Base-by-base conservation (phyloP, 2,888 invertebrate species). In the Tiphia femorata region DNA sequence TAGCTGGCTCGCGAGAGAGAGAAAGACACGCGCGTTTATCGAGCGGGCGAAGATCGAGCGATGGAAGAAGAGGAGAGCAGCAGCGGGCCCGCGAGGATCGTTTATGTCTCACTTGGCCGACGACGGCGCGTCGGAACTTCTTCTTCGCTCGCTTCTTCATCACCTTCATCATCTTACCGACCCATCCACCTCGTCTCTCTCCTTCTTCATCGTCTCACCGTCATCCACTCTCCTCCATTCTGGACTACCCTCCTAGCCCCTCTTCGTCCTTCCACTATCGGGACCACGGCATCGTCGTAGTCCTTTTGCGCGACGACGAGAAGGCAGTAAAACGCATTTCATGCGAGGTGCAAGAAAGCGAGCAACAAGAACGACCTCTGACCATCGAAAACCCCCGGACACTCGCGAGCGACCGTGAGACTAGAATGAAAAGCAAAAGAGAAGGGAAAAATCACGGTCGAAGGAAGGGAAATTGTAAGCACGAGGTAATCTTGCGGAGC, bases 291-390 rank as follows among this genome's bases (percentile, higher is more conserved):
- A n/a, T n/a, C n/a, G n/a, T n/a, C n/a, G n/a, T n/a, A 33, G 33
- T 54, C 56, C 35, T 37, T 58, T 49, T 53, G 43, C 40, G 38
- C 12, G 12, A 14, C 33, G 44, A 49, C 52, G 62, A 52, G 49
- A 41, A 52, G 62, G 68, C 68, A 67, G 64, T 68, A 68, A 67
- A 67, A 68, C 68, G 67, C 68, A 67, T 67, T 67, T 67, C 64
- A 62, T 57, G 64, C 56, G 58, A 59, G 64, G 49, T 49, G 42
- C 47, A 54, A 27, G 49, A 64, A 58, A 58, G 53, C 38, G 55
- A 49, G 53, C 51, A 61, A 54, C 57, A 48, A 50, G 57, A 56
- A 25, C 35, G 44, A 37, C 40, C 42, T 49, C 35, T 37, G 49
- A 38, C 51, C 49, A 35, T 42, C 56, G 49, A 59, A 58, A 65